A percentile compares a stretch with the other conserved stretches of the same genome.
These are phyloP conservation scores for Poecilia latipinna DNA, from an alignment of 2,113 vertebrate species.

Conservation along the genomic window DNA sequence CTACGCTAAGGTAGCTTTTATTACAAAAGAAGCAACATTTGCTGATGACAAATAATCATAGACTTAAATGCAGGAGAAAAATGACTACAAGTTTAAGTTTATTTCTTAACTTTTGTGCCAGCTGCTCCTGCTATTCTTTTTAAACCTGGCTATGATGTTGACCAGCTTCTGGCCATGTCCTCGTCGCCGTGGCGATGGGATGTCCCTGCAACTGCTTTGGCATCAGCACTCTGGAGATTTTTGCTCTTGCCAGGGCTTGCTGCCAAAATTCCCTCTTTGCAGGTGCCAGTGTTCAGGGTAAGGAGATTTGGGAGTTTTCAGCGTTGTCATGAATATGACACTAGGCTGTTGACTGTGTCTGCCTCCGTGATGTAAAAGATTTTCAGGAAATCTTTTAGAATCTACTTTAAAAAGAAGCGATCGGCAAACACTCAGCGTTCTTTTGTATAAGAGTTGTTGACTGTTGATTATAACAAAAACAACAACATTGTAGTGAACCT, in stretches of 20 bases:
- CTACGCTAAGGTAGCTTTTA: not conserved
- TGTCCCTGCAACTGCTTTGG: conserved; percentile 50
- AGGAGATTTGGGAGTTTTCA: conserved; percentile 24
- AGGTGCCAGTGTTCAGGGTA: conserved; percentile 48
- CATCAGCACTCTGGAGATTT: conserved; percentile 48
- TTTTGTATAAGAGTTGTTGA: no score
- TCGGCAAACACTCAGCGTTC: no score
- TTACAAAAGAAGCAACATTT: not conserved
- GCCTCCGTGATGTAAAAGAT: not conserved
- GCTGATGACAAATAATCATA: no score
- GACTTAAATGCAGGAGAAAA: no score
- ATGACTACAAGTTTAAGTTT: no score
- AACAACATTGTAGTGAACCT: no score
- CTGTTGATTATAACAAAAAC: no score
- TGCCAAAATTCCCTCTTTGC: conserved; percentile 43
- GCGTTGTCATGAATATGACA: conserved; percentile 15
- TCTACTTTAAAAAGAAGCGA: no score
- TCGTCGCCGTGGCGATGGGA: conserved; percentile 64
- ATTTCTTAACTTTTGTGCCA: no score
- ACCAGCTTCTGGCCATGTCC: conserved; percentile 42
- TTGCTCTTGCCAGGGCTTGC: conserved; percentile 31
- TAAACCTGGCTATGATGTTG: not conserved
- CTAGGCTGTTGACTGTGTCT: not conserved
- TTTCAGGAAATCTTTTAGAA: not conserved
- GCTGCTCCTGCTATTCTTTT: no score